Conservation (phyloP, 2,797 vertebrate genomes). For the Liasis olivaceus region DNA sequence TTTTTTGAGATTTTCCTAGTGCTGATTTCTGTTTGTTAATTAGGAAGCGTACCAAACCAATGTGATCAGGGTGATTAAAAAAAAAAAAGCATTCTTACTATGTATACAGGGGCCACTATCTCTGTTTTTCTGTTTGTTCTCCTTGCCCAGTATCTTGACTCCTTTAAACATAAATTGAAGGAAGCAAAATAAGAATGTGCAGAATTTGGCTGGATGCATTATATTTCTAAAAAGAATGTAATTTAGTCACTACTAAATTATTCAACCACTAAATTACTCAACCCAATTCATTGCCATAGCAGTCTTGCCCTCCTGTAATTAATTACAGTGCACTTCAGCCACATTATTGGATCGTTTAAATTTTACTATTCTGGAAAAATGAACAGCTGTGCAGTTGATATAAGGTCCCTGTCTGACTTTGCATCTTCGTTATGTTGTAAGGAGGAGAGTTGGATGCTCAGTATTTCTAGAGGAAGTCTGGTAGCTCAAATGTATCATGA, state of each 20-base stretch:
- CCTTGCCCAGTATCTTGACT: not conserved
- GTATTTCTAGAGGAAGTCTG: not conserved
- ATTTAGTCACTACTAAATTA: not conserved
- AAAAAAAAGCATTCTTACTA: not conserved
- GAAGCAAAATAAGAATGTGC: slow-evolving; percentile 7
- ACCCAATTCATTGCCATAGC: not conserved
- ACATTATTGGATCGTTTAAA: not conserved
- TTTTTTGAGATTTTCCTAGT: not conserved
- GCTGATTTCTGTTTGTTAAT: not conserved
- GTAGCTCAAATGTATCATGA: not conserved
- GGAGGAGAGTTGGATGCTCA: not conserved
- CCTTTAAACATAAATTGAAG: slow-evolving; percentile 7
- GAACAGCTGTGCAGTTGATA: too few species aligned
- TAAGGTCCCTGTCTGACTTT: not conserved
- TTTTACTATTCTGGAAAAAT: not conserved
- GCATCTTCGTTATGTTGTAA: not conserved
- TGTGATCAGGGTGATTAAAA: not conserved
- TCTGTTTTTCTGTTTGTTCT: not conserved
- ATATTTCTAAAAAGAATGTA: not conserved
- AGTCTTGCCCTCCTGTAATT: not conserved
- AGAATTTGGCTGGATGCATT: slow-evolving; percentile 45
- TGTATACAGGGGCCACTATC: not conserved
- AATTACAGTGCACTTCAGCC: not conserved
- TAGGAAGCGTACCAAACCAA: not conserved
- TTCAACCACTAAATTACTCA: not conserved